Evolutionary conservation across 2,113 vertebrate species (phyloP), one percentile per base, ranked within the genome.

Genomic region (Brienomyrus longianalis): DNA sequence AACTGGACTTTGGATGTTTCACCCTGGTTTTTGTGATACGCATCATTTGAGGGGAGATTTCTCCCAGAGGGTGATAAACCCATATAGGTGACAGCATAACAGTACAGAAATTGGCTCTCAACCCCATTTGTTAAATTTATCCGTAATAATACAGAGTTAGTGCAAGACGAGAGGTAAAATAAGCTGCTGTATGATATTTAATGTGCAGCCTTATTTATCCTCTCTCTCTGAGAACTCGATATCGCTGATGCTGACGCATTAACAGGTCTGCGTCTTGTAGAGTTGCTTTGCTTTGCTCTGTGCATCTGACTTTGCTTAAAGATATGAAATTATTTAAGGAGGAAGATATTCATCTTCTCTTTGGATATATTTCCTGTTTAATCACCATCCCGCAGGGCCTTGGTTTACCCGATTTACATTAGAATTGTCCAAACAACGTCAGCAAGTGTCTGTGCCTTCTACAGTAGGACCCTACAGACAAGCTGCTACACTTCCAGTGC

Each of bases 51-150:
- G 86, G 9, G 62, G 3, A 56, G 50, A 48, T 88, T 84, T 86
- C 87, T 74, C 11, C 21, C 59, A 39, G 50, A 27, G 45, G 89
- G 83, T 92, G 91, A 90, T 90, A 90, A 92, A 86, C 48, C 88
- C 62, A 62, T 51, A 47, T 70, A 2, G 59, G 47, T 89, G 85
- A 89, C 89, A 62, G 54, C 48, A 50, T 88, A 43, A 87, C 91
- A 87, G 77, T n/a, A 7, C 83, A 89, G 90, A 90, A 90, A 92
- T 89, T 90, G 88, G 89, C 86, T 89, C 56, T 6, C 86, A 89
- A 87, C 86, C 91, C 90, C 88, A 87, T 93, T 92, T 92, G 91
- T 92, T 91, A 91, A 92, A 92, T 89, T 90, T 91, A 89, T 84
- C 83, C 17, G 5, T 84, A 47, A 47, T 48, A 84, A 84, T n/a